phyloP scores from a whole-genome alignment of 1,140 invertebrate genomes.

The Aphelinus atriplicis region DNA sequence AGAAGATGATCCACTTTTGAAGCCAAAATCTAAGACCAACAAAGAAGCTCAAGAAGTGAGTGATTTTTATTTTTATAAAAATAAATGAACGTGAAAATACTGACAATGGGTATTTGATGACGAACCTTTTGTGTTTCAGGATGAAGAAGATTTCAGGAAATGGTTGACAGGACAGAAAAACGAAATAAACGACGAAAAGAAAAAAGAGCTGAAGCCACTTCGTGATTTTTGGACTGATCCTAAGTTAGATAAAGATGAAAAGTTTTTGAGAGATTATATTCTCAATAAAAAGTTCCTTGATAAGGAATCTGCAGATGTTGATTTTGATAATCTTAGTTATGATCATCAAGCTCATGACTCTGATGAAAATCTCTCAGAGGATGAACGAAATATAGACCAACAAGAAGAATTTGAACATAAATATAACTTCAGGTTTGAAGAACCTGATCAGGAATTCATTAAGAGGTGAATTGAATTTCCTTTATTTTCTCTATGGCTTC shows the following conservation, averaged over 20 bases:
- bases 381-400: conserved; percentile 81
- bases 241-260: conserved; percentile 83
- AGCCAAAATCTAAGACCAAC: conserved; percentile 71
- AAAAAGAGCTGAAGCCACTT: conserved; percentile 77
- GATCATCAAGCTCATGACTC: conserved; percentile 76
- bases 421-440: conserved; percentile 96
- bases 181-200: conserved; percentile 72
- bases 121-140: conserved; percentile 47
- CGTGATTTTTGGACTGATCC: conserved; percentile 87
- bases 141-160: conserved; percentile 78
- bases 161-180: conserved; percentile 84
- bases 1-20: conserved; percentile 69
- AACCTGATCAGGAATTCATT: conserved; percentile 93
- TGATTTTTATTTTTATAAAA: conserved; percentile 19
- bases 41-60: conserved; percentile 67
- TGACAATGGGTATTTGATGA: not conserved
- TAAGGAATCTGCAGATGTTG: conserved; percentile 69
- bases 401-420: conserved; percentile 94
- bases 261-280: conserved; percentile 92
- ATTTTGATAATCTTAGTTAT: conserved; percentile 74
- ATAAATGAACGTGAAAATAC: not conserved
- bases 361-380: conserved; percentile 79
- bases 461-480: conserved; percentile 61
- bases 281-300: conserved; percentile 84
- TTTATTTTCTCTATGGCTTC: conserved; percentile 25